Conservation (phyloP, 35 echinoderm and acorn worm species). For the Lytechinus variegatus region DNA sequence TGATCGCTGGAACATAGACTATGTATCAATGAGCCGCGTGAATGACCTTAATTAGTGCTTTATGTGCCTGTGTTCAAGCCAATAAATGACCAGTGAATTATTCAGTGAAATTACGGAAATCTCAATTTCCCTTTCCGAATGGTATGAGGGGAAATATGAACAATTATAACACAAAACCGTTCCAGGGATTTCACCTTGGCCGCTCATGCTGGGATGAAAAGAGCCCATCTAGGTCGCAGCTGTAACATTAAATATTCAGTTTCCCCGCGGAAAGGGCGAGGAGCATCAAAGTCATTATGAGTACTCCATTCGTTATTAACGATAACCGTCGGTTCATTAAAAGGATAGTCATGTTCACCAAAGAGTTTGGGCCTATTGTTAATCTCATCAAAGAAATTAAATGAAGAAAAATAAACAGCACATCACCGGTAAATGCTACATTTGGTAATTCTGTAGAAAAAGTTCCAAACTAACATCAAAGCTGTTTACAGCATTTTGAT, state of each 20-base stretch:
- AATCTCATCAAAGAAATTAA: background rate
- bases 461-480: no score
- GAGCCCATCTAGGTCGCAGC: background rate
- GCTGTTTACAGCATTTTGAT: background rate
- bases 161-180: background rate
- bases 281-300: background rate
- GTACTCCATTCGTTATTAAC: background rate
- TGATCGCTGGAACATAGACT: background rate
- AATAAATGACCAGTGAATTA: background rate
- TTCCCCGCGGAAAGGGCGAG: background rate
- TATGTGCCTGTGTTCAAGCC: background rate
- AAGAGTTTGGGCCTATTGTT: background rate
- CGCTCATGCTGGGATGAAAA: background rate
- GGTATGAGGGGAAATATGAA: background rate
- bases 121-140: background rate
- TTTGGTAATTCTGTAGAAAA: no score
- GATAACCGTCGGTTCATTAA: conserved; percentile 10
- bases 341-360: background rate
- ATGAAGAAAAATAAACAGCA: no score
- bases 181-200: background rate
- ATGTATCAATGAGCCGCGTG: background rate
- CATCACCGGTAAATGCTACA: no score
- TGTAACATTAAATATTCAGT: background rate
- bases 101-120: background rate
- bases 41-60: background rate